phyloP scores from a whole-genome alignment of 2,888 invertebrate species.

The Ormyrus rosae region DNA sequence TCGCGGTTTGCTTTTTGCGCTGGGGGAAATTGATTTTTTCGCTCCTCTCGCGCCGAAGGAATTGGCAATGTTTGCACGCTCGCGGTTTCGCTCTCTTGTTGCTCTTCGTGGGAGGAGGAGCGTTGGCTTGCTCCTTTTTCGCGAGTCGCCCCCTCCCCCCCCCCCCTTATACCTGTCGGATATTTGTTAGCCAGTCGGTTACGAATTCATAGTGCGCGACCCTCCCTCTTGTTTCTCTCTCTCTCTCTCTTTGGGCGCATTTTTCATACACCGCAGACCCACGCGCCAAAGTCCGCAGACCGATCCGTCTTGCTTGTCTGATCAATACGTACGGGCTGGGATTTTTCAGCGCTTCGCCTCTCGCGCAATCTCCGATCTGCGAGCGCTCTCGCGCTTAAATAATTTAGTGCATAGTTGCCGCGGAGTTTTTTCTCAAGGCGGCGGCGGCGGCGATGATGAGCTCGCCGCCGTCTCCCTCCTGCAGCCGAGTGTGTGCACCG shows the following conservation, averaged over 20 bases:
- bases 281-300: conserved; percentile 15
- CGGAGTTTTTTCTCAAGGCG: neutral
- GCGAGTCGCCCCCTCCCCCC: neutral
- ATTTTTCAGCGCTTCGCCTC: conserved; percentile 1
- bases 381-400: conserved; percentile 12
- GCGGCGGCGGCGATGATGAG: too few relatives aligned
- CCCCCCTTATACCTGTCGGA: neutral
- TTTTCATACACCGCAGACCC: conserved; percentile 14
- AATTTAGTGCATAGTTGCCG: neutral
- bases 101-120: conserved; percentile 21
- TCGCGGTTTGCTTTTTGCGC: neutral
- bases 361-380: conserved; percentile 3
- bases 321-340: conserved; percentile 8
- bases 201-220: conserved; percentile 32
- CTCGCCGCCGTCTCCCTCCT: too few relatives aligned
- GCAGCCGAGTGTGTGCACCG: neutral
- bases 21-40: conserved; percentile 14
- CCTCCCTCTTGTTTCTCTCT: conserved; percentile 17
- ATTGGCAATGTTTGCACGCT: conserved; percentile 24
- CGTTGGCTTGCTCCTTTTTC: neutral
- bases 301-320: conserved; percentile 15
- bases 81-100: neutral
- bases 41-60: neutral
- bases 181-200: conserved; percentile 13
- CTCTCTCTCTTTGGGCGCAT: neutral